These are phyloP conservation scores for Tarsius wallacei DNA, from an alignment of 2,797 vertebrate genomes.

Conservation along the genomic window DNA sequence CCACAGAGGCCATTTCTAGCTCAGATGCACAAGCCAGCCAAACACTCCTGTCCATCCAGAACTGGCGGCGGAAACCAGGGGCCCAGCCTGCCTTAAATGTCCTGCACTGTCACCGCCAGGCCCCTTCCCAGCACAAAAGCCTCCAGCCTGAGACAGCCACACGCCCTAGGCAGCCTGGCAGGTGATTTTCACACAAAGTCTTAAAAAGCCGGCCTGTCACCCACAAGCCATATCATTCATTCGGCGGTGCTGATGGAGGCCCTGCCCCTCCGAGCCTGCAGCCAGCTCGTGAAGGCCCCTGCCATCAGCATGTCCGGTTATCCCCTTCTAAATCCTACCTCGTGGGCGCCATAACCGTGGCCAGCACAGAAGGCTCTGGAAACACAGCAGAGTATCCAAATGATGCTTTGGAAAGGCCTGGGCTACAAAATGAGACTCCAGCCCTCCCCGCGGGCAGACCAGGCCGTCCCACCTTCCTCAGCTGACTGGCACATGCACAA, in stretches of 20 bases:
- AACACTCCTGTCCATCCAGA: conserved; percentile 68
- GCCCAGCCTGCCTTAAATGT: neutral
- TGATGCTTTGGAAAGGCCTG: neutral
- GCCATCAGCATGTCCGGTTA: neutral
- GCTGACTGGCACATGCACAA: too few relatives aligned
- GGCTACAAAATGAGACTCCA: conserved; percentile 49
- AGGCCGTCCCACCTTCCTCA: neutral
- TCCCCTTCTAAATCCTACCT: conserved; percentile 27
- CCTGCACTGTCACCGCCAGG: neutral
- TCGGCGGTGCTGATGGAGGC: neutral
- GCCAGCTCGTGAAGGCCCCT: neutral
- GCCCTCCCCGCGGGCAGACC: neutral
- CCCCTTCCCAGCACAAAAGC: neutral
- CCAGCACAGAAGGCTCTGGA: neutral
- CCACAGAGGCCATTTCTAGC: conserved; percentile 74
- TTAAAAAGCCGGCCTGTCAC: conserved; percentile 24
- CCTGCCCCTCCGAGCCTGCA: neutral
- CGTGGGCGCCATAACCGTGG: neutral
- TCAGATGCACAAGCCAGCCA: conserved; percentile 6
- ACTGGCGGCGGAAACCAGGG: conserved; percentile 3
- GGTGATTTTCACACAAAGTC: neutral
- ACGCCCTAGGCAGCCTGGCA: neutral
- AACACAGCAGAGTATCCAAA: neutral
- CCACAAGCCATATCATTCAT: neutral
- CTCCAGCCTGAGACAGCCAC: neutral